A percentile compares a stretch with the other conserved stretches of the same genome.
These are phyloP conservation scores for Platalea minor DNA, from an alignment of 2,797 vertebrate species.

Conservation along the genomic window DNA sequence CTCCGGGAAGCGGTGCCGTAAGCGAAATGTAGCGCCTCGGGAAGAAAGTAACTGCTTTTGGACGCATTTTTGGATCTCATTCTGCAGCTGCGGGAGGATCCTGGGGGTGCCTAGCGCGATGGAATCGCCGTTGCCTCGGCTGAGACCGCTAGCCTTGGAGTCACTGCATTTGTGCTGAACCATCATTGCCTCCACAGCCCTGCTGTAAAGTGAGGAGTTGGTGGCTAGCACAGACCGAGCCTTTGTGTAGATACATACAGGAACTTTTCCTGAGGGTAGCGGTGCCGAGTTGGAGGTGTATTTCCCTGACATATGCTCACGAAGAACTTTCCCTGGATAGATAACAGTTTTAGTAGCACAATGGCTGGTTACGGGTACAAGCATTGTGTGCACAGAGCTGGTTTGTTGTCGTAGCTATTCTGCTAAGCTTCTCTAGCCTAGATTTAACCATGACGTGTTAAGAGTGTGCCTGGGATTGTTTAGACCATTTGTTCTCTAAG, in stretches of 20 bases:
- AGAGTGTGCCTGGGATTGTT: neutral
- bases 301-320: fast-evolving
- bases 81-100: neutral
- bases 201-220: fast-evolving
- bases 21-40: fast-evolving
- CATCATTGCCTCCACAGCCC: fast-evolving
- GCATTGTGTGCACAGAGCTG: fast-evolving
- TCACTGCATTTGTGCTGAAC: fast-evolving
- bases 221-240: fast-evolving
- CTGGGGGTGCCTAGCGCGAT: fast-evolving
- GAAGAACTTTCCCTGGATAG: fast-evolving
- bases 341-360: fast-evolving
- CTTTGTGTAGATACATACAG: fast-evolving
- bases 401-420: neutral
- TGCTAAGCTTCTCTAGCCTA: neutral
- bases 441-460: fast-evolving
- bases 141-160: too few species aligned
- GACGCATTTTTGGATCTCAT: fast-evolving
- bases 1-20: neutral
- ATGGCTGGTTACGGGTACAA: fast-evolving
- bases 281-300: neutral
- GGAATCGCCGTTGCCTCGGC: neutral
- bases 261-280: fast-evolving
- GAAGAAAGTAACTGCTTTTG: too few species aligned
- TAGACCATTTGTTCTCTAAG: neutral